Percentiles rank a stretch among this genome's conserved stretches.
phyloP scores from a whole-genome alignment of 1,140 invertebrate genomes.

The Thrips palmi region DNA sequence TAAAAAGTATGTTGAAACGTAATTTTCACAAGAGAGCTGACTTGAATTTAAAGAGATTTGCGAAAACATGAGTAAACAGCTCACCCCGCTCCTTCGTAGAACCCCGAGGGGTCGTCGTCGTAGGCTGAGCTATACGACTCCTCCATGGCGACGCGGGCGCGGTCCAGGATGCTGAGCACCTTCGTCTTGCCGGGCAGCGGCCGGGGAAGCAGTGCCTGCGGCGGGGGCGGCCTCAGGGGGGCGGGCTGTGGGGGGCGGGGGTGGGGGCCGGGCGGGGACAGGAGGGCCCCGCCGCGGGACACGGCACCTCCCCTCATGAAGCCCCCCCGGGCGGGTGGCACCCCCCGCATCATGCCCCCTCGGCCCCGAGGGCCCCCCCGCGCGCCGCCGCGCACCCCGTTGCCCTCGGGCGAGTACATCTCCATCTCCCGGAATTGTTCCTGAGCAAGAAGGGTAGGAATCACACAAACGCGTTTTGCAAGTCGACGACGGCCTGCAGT shows the following conservation, averaged over 20 bases:
- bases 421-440: slow-evolving; percentile 58
- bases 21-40: too few relatives aligned
- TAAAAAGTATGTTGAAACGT: too few relatives aligned
- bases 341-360: slow-evolving; percentile 17
- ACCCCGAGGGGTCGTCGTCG: slow-evolving; percentile 9
- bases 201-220: slow-evolving; percentile 26
- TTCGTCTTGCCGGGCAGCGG: slow-evolving; percentile 37
- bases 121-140: slow-evolving; percentile 26
- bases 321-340: slow-evolving; percentile 10
- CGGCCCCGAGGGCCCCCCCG: slow-evolving; percentile 19
- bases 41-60: too few relatives aligned
- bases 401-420: slow-evolving; percentile 19
- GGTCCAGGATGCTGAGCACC: slow-evolving; percentile 63
- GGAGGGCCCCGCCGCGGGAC: slow-evolving; percentile 18
- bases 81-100: slow-evolving; percentile 9
- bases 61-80: slow-evolving; percentile 1
- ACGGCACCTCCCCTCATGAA: slow-evolving; percentile 4
- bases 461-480: too few relatives aligned
- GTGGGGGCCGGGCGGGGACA: slow-evolving; percentile 26
- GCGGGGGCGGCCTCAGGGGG: slow-evolving; percentile 29
- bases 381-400: slow-evolving; percentile 17
- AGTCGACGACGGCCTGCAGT: too few relatives aligned
- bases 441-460: too few relatives aligned
- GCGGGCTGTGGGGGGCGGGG: slow-evolving; percentile 24
- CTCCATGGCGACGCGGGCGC: slow-evolving; percentile 61